phyloP scores from a whole-genome alignment of 2,113 vertebrate genomes.

The Bufo bufo region DNA sequence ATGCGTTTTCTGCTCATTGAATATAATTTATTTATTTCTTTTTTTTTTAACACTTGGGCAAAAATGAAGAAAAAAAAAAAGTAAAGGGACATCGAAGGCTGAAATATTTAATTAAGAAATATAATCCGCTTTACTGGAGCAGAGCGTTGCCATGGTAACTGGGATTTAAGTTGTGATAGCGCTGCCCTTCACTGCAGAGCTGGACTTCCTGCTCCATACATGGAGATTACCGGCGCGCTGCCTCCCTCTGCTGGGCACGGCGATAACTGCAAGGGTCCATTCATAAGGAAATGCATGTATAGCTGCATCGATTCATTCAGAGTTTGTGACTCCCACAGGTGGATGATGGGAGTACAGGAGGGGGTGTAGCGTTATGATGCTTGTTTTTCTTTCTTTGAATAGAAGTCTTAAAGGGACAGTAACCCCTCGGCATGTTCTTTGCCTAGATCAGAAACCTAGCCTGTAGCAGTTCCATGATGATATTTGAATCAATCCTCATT shows the following conservation, averaged over 20 bases:
- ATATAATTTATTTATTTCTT: too few species aligned
- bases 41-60: background rate
- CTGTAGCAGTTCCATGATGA: too few species aligned
- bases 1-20: background rate
- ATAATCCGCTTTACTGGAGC: slow-evolving; percentile 24
- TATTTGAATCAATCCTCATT: too few species aligned
- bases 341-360: background rate
- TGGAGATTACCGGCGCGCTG: background rate
- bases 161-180: background rate
- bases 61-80: background rate
- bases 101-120: slow-evolving; percentile 42
- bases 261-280: background rate
- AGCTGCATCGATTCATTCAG: background rate
- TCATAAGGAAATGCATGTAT: slow-evolving; percentile 8
- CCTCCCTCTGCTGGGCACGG: background rate
- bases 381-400: background rate
- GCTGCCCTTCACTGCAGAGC: background rate
- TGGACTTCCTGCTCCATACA: slow-evolving; percentile 7
- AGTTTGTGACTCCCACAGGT: background rate
- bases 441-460: too few species aligned
- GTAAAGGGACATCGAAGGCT: background rate
- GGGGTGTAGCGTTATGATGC: background rate
- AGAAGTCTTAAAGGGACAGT: background rate
- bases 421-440: background rate
- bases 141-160: slow-evolving; percentile 26